Evolutionary conservation across 2,797 vertebrate species (phyloP).

Genomic region (Anniella stebbinsi): DNA sequence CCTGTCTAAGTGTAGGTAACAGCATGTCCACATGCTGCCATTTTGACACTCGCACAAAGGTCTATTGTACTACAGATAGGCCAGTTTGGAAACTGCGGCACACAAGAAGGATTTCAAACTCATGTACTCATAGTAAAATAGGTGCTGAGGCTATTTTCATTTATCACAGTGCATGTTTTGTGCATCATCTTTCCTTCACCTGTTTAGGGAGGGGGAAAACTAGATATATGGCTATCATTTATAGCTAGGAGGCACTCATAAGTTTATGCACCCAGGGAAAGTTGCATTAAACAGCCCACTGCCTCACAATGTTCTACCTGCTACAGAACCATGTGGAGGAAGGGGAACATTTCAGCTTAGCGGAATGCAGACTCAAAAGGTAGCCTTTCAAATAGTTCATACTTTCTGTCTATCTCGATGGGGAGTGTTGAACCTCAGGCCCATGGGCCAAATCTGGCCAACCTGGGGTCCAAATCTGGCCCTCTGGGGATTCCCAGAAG

Average conservation of each 20-base stretch:
- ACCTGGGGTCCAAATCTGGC: no score
- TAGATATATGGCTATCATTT: not conserved
- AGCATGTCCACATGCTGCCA: not conserved
- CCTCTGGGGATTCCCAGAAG: no score
- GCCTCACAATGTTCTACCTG: not conserved
- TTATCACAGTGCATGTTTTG: no score
- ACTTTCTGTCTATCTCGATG: no score
- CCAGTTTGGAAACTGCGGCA: not conserved
- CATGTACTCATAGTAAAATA: not conserved
- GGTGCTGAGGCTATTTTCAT: not conserved
- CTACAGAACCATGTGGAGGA: not conserved
- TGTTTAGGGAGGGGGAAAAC: not conserved
- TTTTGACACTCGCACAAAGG: not conserved
- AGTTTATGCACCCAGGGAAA: not conserved
- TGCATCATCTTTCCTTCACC: not conserved
- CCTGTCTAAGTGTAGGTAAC: not conserved
- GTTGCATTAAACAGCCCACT: not conserved
- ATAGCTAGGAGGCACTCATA: not conserved
- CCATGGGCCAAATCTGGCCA: no score
- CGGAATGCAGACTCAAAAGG: not conserved
- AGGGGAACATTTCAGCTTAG: not conserved
- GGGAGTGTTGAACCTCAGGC: no score
- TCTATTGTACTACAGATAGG: not conserved
- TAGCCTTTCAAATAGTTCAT: not conserved
- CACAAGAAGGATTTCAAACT: not conserved